Percentiles rank a stretch among this genome's conserved stretches.
Evolutionary conservation across 2,888 invertebrate species (phyloP).

Genomic region (Pachymerium ferrugineum): DNA sequence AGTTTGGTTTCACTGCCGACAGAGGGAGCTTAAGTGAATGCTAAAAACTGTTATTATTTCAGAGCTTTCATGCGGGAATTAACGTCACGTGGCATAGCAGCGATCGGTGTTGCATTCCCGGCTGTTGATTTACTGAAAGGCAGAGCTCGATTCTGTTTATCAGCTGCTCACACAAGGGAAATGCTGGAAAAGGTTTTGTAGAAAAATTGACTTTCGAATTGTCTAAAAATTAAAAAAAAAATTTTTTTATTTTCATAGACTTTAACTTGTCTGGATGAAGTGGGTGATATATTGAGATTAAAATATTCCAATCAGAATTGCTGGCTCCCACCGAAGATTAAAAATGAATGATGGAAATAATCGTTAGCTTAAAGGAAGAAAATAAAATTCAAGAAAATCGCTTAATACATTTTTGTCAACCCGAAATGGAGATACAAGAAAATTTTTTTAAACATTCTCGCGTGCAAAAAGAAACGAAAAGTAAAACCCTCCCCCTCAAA

Average conservation of each 20-base stretch:
- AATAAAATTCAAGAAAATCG: background rate
- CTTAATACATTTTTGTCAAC: background rate
- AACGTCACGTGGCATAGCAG: slow-evolving; percentile 73
- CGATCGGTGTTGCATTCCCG: slow-evolving; percentile 95
- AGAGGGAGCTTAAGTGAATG: background rate
- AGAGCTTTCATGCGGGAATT: slow-evolving; percentile 81
- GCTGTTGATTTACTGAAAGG: slow-evolving; percentile 91
- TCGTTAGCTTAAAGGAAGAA: background rate
- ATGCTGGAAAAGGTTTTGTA: slow-evolving; percentile 70
- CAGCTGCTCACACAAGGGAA: slow-evolving; percentile 90
- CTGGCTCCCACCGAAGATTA: background rate
- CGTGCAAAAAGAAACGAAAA: background rate
- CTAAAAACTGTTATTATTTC: background rate
- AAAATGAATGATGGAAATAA: background rate
- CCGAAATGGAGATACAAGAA: background rate
- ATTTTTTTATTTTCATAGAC: slow-evolving; percentile 48
- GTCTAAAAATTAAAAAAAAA: background rate
- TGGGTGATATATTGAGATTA: slow-evolving; percentile 67
- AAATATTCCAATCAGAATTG: slow-evolving; percentile 59
- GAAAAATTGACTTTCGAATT: background rate
- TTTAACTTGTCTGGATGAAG: slow-evolving; percentile 63
- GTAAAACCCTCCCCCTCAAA: too few species aligned
- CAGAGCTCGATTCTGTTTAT: slow-evolving; percentile 88
- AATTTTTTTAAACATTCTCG: background rate
- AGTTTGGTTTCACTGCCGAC: too few species aligned